Evolutionary conservation across 2,888 invertebrate genomes (phyloP).

Genomic region (Drosophila setosimentum): DNA sequence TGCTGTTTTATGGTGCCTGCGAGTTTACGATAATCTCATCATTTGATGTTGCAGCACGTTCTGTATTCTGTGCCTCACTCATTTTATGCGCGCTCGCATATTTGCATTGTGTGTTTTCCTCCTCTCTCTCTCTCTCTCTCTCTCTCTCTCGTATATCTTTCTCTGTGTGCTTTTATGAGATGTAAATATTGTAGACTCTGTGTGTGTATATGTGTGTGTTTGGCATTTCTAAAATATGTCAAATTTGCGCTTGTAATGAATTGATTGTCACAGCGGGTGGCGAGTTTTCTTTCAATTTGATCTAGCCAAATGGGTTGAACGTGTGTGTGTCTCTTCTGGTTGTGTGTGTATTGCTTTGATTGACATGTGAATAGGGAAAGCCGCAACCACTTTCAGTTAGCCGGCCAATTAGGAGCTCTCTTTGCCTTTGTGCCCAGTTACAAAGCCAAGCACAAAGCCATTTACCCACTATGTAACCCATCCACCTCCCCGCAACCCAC

Average conservation of each 20-base stretch:
- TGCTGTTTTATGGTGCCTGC: conserved; percentile 47
- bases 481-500: conserved; percentile 1
- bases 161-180: conserved; percentile 20
- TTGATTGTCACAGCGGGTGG: conserved; percentile 73
- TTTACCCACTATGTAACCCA: conserved; percentile 16
- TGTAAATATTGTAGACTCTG: conserved; percentile 50
- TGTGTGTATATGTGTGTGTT: conserved; percentile 46
- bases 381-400: conserved; percentile 76
- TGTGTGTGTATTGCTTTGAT: conserved; percentile 50
- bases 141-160: conserved; percentile 22
- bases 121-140: conserved; percentile 7
- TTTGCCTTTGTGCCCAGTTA: conserved; percentile 73
- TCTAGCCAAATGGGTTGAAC: conserved; percentile 48
- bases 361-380: conserved; percentile 80
- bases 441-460: conserved; percentile 73
- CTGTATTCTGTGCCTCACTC: conserved; percentile 49
- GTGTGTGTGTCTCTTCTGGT: conserved; percentile 5
- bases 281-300: conserved; percentile 64
- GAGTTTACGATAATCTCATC: conserved; percentile 77
- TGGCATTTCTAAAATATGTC: conserved; percentile 69
- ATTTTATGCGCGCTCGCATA: conserved; percentile 72
- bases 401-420: conserved; percentile 77
- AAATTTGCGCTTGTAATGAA: conserved; percentile 72
- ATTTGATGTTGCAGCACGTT: conserved; percentile 74
- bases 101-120: conserved; percentile 57